Percentiles rank a stretch among this genome's conserved stretches.
Conservation (phyloP, 2,113 vertebrate species). For the Plecotus auritus region DNA sequence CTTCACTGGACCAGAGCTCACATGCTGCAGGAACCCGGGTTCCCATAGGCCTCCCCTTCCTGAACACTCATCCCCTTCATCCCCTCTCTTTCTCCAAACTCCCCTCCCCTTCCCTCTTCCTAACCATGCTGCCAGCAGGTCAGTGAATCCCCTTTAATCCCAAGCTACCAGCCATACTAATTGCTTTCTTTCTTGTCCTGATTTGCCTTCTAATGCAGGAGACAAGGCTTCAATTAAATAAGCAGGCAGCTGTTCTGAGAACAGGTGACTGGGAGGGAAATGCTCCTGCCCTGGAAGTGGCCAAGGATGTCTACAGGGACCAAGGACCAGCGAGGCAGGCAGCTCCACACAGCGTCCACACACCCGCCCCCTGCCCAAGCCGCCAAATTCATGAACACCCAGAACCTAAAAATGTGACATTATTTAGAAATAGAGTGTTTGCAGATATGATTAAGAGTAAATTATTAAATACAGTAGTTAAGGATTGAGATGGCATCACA, state of each 20-base stretch:
- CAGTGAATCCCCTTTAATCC: constrained; percentile 47
- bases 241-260: constrained; percentile 17
- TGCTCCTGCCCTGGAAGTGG: background rate
- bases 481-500: background rate
- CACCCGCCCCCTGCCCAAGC: background rate
- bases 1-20: background rate
- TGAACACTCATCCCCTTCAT: background rate
- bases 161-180: background rate
- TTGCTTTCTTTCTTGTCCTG: constrained; percentile 46
- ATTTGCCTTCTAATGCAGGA: constrained; percentile 35
- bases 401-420: background rate
- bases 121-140: background rate
- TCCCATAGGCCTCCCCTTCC: background rate
- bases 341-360: background rate
- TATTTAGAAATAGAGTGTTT: background rate
- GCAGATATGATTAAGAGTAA: background rate
- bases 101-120: background rate
- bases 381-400: background rate
- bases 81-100: background rate
- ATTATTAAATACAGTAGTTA: background rate
- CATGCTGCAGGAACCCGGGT: background rate
- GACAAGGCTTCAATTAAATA: constrained; percentile 26
- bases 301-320: background rate
- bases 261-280: background rate
- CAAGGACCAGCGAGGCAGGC: background rate